Evolutionary conservation across 2,888 invertebrate genomes (phyloP), one percentile per base, ranked within the genome.

Genomic region (Crematogaster levior): DNA sequence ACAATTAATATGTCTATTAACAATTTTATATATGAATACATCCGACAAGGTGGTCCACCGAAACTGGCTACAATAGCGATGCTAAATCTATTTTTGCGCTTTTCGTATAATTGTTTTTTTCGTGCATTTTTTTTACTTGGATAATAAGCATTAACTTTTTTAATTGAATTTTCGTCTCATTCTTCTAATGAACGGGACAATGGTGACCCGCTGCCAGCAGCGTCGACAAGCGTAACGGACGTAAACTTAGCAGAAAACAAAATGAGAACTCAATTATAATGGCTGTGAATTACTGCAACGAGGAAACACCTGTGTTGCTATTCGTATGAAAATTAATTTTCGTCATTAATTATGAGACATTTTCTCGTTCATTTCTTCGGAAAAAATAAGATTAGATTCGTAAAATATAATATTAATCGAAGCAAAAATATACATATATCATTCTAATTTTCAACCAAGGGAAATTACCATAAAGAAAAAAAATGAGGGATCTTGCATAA

Each of bases 161-260:
- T 40, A 51, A 75, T 40, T 66, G 27, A 0, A 75, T 75, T 51
- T 75, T 51, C 18, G 12, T 48, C n/a, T 27, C 24, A n/a, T 40
- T 27, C 51, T 75, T 51, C n/a, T 27, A 53, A 75, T 51, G 34
- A 51, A 63, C n/a, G 24, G 37, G 48, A 27, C 12, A 21, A 75
- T 48, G n/a, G 27, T 51, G 66, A 66, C 66, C 51, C 40, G 40
- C 60, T 46, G 46, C 60, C 21, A 15, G 21, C 10, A 73, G 34
- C 46, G 61, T 61, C n/a, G 74, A 74, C 61, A 24, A 48, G 34
- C 63, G 34, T 75, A 65, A 75, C 27, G 48, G 37, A 37, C 65
- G 37, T 66, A 63, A 65, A 75, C 65, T 63, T 75, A 75, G n/a
- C 66, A 75, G 51, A 66, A 66, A 66, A 75, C 24, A 21, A 27